Evolutionary conservation across 2,888 invertebrate species (phyloP).

Genomic region (Tachystola acroxantha): DNA sequence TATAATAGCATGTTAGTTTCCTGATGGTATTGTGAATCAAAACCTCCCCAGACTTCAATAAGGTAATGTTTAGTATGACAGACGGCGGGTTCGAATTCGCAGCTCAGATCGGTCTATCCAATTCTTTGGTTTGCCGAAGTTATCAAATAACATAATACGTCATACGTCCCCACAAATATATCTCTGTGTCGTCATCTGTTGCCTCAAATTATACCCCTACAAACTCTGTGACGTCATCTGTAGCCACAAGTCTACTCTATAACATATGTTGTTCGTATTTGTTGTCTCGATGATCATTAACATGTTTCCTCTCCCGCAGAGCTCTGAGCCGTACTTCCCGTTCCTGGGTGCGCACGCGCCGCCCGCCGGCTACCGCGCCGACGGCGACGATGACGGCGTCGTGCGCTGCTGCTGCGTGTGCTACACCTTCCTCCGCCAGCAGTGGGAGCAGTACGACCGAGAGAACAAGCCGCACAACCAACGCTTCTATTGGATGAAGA

Average conservation of each 20-base stretch:
- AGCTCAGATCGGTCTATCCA: no score
- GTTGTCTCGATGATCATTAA: no score
- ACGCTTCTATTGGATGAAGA: constrained; percentile 94
- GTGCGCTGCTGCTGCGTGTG: constrained; percentile 91
- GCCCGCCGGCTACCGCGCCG: constrained; percentile 84
- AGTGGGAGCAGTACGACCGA: constrained; percentile 94
- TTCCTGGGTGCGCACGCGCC: constrained; percentile 94
- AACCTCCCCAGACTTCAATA: background rate
- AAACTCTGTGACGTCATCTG: no score
- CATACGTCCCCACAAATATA: no score
- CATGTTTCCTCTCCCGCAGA: constrained; percentile 32
- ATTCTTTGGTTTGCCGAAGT: no score
- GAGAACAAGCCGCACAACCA: constrained; percentile 91
- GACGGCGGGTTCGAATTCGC: no score
- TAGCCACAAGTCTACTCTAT: no score
- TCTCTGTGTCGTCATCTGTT: no score
- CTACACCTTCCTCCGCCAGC: constrained; percentile 90
- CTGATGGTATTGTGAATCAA: background rate
- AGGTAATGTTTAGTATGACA: no score
- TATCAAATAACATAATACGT: no score
- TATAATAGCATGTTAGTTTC: background rate
- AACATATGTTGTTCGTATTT: no score
- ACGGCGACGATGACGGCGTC: constrained; percentile 64
- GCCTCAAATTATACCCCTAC: no score
- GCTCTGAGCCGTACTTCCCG: constrained; percentile 91